Evolutionary conservation across 37 sponge, comb jelly and placozoan species (phyloP).

Genomic region (Tethya wilhelma): DNA sequence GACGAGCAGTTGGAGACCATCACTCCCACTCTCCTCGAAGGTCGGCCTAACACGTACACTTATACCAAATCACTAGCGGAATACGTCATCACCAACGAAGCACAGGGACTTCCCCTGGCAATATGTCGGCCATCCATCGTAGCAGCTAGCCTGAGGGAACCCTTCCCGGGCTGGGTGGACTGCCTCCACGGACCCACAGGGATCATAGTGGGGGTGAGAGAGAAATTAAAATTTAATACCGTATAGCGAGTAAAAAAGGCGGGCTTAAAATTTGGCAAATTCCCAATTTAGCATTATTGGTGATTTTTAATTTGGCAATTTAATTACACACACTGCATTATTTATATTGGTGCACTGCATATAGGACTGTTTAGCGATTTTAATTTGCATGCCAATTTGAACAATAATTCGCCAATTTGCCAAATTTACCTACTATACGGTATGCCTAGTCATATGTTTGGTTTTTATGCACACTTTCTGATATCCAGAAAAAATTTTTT

Average conservation of each 20-base stretch:
- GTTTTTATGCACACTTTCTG: too few relatives aligned
- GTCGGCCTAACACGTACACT: conserved; percentile 88
- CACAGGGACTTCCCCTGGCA: conserved; percentile 76
- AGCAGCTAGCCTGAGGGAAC: conserved; percentile 68
- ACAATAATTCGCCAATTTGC: too few relatives aligned
- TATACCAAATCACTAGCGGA: conserved; percentile 84
- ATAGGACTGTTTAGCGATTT: too few relatives aligned
- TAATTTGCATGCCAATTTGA: neutral
- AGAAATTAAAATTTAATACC: neutral
- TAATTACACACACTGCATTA: too few relatives aligned
- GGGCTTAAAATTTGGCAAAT: too few relatives aligned
- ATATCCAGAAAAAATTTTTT: too few relatives aligned
- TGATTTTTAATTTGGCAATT: too few relatives aligned
- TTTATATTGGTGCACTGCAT: neutral
- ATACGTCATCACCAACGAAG: conserved; percentile 56
- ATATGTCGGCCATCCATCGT: conserved; percentile 88
- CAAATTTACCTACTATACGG: neutral
- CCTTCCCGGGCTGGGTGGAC: conserved; percentile 88
- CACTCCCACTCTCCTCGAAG: conserved; percentile 64
- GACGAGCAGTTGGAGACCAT: conserved; percentile 70
- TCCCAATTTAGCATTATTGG: too few relatives aligned
- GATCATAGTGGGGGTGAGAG: conserved; percentile 79
- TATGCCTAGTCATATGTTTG: too few relatives aligned
- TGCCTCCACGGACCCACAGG: conserved; percentile 79
- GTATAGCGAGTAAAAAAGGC: too few relatives aligned